Base-by-base conservation (phyloP, 2,113 vertebrate species). In the Chlamydotis undulata region DNA sequence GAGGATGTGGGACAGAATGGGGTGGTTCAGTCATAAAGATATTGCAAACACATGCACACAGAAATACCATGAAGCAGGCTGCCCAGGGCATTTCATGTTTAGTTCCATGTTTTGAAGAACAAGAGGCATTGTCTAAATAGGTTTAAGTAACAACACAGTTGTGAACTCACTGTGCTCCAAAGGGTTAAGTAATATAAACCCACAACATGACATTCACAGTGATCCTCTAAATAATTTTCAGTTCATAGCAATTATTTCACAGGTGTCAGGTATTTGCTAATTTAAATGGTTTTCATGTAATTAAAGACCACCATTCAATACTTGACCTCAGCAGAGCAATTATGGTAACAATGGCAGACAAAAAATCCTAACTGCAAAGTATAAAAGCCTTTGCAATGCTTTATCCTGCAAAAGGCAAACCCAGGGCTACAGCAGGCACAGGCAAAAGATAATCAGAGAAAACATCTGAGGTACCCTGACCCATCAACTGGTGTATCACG, bases 131-230 rank as follows among this genome's bases (percentile, higher is more conserved):
- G 45, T 35, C 39, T 91, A 56, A 85, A 74, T 1, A 2, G 16
- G 16, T 56, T 78, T 78, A 69, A 89, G 24, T 45, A 71, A 45
- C 9, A 53, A 50, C 1, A 2, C 10, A 69, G 45, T 55, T 78
- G 26, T 69, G 24, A 89, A 93, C 14, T 67, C 57, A 47, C 37
- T 74, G 83, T 19, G 49, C 65, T 96, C 47, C 5, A 12, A 59
- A 80, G 65, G 41, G 19, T 61, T 43, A 53, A 87, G 35, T 53
- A 93, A 21, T 19, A 83, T 91, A 94, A 93, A 93, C 78, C 60
- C 82, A 24, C n/a, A 94, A n/a, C 50, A 17, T 78, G 74, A 73
- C 23, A 68, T 81, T 89, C 64, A 91, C n/a, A 41, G 37, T 69
- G 77, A 55, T 25, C 53, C 14, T 59, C n/a, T 90, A 85, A 89